phyloP scores from a whole-genome alignment of 2,888 invertebrate genomes.

The Dasysyrphus albostriatus region DNA sequence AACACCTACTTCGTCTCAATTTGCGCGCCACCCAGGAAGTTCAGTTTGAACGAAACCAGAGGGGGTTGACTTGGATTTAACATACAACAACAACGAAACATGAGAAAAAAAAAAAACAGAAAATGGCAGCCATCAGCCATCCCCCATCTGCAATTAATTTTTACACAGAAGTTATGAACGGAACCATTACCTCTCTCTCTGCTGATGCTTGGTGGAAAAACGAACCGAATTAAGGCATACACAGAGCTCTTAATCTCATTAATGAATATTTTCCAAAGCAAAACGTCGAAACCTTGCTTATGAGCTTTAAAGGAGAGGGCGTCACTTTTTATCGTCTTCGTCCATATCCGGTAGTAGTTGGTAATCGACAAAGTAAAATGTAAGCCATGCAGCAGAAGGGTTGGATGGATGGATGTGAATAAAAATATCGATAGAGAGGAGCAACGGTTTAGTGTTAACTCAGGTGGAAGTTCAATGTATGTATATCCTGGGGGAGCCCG shows the following conservation, averaged over 20 bases:
- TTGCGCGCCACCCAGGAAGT: constrained; percentile 24
- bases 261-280: constrained; percentile 61
- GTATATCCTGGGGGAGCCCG: constrained; percentile 19
- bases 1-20: constrained; percentile 51
- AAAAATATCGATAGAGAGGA: constrained; percentile 26
- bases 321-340: neutral
- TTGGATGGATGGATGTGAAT: neutral
- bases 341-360: neutral
- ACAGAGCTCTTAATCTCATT: constrained; percentile 70
- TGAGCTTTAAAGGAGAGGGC: constrained; percentile 37
- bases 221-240: constrained; percentile 60
- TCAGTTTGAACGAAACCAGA: neutral
- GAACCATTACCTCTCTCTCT: constrained; percentile 15
- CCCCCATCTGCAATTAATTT: constrained; percentile 63
- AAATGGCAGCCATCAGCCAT: neutral
- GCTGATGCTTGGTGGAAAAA: constrained; percentile 28
- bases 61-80: constrained; percentile 11
- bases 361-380: constrained; percentile 15
- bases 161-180: constrained; percentile 48
- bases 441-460: constrained; percentile 19
- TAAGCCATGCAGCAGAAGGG: constrained; percentile 17
- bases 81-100: neutral
- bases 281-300: constrained; percentile 66
- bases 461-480: constrained; percentile 58
- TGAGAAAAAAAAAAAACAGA: no score